These are phyloP conservation scores for Cebus imitator DNA, from an alignment of 2,113 vertebrate species.

Conservation along the genomic window DNA sequence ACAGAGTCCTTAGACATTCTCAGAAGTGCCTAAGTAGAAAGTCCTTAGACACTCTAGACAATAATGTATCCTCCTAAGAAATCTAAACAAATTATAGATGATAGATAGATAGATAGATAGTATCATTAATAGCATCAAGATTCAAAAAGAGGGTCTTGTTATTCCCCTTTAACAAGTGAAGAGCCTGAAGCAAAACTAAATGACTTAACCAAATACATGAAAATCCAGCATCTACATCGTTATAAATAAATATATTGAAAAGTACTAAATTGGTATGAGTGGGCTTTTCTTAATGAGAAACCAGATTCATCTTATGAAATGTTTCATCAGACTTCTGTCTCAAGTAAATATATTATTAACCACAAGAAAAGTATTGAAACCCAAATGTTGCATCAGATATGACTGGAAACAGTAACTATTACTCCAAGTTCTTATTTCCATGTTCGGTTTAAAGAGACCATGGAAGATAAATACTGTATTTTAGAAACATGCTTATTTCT, in stretches of 20 bases:
- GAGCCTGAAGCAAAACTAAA: neutral
- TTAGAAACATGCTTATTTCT: neutral
- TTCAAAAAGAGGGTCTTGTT: neutral
- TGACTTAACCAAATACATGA: neutral
- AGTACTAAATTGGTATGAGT: neutral
- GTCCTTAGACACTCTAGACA: neutral
- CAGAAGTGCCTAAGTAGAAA: neutral
- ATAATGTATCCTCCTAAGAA: neutral
- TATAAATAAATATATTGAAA: neutral
- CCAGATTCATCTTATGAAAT: neutral
- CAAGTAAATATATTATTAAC: conserved; percentile 22
- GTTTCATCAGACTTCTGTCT: conserved; percentile 15
- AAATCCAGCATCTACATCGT: neutral
- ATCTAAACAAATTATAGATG: neutral
- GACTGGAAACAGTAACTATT: neutral
- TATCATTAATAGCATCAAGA: neutral
- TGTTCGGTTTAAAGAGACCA: neutral
- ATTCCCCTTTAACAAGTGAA: neutral
- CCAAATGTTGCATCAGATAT: neutral
- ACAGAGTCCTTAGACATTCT: neutral
- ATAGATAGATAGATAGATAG: too few relatives aligned
- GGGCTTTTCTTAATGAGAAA: neutral
- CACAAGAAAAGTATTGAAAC: neutral
- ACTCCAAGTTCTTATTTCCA: neutral
- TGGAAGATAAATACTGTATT: neutral